Conservation (phyloP, 1,140 invertebrate genomes). For the Euschistus heros region DNA sequence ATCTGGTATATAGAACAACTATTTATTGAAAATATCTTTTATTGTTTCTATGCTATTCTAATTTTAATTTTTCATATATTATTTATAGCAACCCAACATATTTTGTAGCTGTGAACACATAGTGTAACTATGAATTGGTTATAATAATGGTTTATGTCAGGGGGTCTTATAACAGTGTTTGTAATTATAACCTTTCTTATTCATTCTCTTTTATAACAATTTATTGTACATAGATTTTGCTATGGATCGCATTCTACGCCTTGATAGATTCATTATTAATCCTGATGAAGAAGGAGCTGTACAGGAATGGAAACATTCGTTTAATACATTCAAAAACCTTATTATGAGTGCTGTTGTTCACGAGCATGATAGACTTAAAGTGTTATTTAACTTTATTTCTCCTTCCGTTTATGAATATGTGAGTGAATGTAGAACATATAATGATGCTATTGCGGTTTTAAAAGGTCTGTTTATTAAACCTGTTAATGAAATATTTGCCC, state of each 20-base stretch:
- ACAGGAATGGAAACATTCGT: background rate
- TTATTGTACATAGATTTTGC: background rate
- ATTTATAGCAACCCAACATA: too few relatives aligned
- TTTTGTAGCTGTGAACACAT: too few relatives aligned
- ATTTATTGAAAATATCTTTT: too few relatives aligned
- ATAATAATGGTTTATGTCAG: too few relatives aligned
- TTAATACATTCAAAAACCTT: background rate
- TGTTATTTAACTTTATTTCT: background rate
- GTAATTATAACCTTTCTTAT: too few relatives aligned
- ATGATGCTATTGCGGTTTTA: background rate
- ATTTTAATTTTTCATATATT: too few relatives aligned
- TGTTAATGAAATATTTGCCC: background rate
- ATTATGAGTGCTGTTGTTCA: background rate
- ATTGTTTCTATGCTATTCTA: too few relatives aligned
- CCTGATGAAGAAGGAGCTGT: background rate
- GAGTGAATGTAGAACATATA: background rate
- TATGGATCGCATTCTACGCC: background rate
- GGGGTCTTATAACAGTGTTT: too few relatives aligned
- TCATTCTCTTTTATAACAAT: background rate
- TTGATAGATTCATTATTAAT: background rate
- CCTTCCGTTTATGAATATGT: background rate
- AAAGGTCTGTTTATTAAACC: background rate
- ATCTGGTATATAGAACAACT: too few relatives aligned
- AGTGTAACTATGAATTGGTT: too few relatives aligned
- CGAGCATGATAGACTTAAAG: background rate